A percentile compares a stretch with the other conserved stretches of the same genome.
Conservation (phyloP, 1,140 invertebrate genomes). For the Cyclargus thomasi region DNA sequence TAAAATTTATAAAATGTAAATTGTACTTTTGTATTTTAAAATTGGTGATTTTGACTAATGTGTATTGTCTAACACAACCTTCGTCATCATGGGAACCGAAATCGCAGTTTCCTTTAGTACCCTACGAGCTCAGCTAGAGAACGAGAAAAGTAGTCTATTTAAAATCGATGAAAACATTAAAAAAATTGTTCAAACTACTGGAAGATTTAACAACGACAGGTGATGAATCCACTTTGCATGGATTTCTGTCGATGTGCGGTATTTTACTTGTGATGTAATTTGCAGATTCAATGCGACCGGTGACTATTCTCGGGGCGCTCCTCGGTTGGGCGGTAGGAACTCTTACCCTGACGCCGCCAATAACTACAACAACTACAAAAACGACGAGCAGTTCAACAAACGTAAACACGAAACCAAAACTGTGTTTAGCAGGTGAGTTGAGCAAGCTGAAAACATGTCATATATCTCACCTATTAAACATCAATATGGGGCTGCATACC, state of each 20-base stretch:
- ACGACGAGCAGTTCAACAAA: conserved; percentile 57
- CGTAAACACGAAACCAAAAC: conserved; percentile 72
- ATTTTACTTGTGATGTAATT: conserved; percentile 26
- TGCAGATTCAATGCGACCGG: conserved; percentile 57
- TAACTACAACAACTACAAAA: conserved; percentile 47
- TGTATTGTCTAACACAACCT: background rate
- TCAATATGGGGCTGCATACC: no score
- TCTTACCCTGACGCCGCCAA: conserved; percentile 47
- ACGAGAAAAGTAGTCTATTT: conserved; percentile 63
- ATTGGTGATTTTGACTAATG: conserved; percentile 2
- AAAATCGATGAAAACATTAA: conserved; percentile 74
- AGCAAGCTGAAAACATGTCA: no score
- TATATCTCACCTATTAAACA: no score
- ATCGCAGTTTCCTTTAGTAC: conserved; percentile 65
- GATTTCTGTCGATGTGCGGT: background rate
- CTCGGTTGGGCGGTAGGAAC: conserved; percentile 44
- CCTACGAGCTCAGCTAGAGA: conserved; percentile 67
- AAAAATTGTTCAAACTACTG: conserved; percentile 67
- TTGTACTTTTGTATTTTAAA: conserved; percentile 1
- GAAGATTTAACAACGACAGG: conserved; percentile 68
- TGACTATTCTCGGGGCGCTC: conserved; percentile 53
- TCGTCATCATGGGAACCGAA: conserved; percentile 60
- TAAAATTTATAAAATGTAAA: background rate
- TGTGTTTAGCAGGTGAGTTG: conserved; percentile 69
- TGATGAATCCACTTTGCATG: conserved; percentile 34